Conservation (phyloP, 2,113 vertebrate species). For the Microtus montanus region DNA sequence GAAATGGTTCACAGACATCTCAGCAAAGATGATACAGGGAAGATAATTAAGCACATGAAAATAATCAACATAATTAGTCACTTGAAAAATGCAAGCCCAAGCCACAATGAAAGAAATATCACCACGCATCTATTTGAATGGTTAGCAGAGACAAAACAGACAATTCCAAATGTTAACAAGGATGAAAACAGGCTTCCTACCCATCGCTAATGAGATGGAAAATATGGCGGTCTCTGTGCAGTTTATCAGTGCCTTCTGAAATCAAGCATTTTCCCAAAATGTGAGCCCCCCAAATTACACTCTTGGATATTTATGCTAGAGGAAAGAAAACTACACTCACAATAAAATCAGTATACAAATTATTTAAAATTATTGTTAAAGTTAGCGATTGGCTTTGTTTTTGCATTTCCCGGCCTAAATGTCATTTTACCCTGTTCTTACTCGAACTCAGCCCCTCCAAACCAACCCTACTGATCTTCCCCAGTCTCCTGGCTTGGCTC, state of each 20-base stretch:
- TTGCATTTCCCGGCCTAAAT: not conserved
- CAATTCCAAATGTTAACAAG: not conserved
- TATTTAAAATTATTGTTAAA: not conserved
- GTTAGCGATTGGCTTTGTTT: not conserved
- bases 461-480: too few species aligned
- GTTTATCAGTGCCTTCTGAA: not conserved
- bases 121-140: not conserved
- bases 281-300: not conserved
- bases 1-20: not conserved
- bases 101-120: not conserved
- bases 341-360: not conserved
- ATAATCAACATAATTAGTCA: not conserved
- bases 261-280: not conserved
- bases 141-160: conserved; percentile 31
- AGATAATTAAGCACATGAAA: conserved; percentile 12
- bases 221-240: not conserved
- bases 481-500: not conserved
- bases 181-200: not conserved
- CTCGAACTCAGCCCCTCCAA: not conserved
- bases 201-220: not conserved
- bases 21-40: not conserved
- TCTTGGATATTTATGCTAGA: not conserved
- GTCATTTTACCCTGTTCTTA: not conserved
- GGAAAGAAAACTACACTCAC: not conserved
- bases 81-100: conserved; percentile 28